These are phyloP conservation scores for Oryzias sinensis DNA, from an alignment of 2,797 vertebrate genomes.

Conservation along the genomic window DNA sequence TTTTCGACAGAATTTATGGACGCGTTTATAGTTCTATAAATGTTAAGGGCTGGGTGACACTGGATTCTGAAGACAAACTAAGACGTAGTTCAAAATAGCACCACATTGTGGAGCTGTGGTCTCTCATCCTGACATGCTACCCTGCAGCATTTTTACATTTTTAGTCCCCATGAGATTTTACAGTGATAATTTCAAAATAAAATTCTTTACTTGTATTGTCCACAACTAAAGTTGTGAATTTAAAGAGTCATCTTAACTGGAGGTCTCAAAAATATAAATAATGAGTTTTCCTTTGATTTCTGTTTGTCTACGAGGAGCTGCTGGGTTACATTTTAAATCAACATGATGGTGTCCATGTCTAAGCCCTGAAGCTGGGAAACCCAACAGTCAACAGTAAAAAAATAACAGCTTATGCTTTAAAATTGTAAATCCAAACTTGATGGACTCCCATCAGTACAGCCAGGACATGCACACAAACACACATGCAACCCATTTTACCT, in stretches of 20 bases:
- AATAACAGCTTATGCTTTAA: background rate
- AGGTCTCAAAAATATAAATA: background rate
- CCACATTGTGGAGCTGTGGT: slow-evolving; percentile 60
- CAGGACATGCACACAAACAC: slow-evolving; percentile 10
- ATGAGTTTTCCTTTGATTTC: background rate
- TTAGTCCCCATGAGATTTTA: slow-evolving; percentile 6
- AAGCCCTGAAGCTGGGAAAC: slow-evolving; percentile 49
- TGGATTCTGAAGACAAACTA: background rate
- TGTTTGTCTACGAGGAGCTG: background rate
- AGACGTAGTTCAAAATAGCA: slow-evolving; percentile 7
- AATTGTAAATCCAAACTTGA: background rate
- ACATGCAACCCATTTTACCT: slow-evolving; percentile 31
- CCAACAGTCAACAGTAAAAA: slow-evolving; percentile 29
- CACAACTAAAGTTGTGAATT: background rate
- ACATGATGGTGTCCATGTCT: slow-evolving; percentile 27
- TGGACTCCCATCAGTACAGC: slow-evolving; percentile 1
- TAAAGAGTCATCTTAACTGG: background rate
- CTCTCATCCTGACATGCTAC: slow-evolving; percentile 3
- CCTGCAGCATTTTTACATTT: background rate
- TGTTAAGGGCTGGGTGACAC: background rate
- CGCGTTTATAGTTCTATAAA: background rate
- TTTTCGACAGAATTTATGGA: background rate
- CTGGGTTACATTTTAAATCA: slow-evolving; percentile 30
- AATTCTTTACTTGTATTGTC: background rate
- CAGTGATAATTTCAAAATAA: background rate